Conservation (phyloP, 2,797 vertebrate species). For the Antennarius maculatus region DNA sequence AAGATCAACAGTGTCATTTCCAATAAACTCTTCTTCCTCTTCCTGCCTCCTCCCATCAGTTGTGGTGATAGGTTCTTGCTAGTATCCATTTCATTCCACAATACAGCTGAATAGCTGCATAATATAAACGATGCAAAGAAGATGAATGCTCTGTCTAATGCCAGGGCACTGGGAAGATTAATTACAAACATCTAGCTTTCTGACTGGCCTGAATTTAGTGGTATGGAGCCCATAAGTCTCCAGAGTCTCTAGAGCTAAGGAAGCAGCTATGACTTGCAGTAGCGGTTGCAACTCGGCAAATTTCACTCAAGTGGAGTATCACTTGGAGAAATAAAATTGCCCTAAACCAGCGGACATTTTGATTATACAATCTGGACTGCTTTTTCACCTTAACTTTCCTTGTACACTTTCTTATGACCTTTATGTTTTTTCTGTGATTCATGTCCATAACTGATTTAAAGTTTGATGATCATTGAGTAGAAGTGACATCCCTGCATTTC, state of each 20-base stretch:
- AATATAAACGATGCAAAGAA: conserved; percentile 78
- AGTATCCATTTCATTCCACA: conserved; percentile 79
- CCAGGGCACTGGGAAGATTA: conserved; percentile 67
- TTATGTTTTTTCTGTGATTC: background rate
- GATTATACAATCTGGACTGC: background rate
- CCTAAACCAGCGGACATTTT: background rate
- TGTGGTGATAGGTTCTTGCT: conserved; percentile 71
- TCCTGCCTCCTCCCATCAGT: conserved; percentile 79
- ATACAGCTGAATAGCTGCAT: conserved; percentile 73
- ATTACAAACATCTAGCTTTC: conserved; percentile 64
- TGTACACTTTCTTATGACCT: background rate
- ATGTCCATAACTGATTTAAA: background rate
- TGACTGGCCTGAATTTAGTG: conserved; percentile 51
- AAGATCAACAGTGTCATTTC: conserved; percentile 82
- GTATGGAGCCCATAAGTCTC: conserved; percentile 55
- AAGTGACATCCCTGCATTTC: background rate
- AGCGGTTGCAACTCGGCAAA: background rate
- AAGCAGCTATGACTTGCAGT: conserved; percentile 6
- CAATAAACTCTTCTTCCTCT: conserved; percentile 78
- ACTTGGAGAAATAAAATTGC: conserved; percentile 6
- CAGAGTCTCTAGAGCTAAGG: conserved; percentile 32
- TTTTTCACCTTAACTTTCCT: background rate
- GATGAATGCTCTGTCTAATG: conserved; percentile 75
- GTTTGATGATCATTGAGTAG: background rate
- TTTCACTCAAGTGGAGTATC: conserved; percentile 4